Percentiles rank a stretch among this genome's conserved stretches.
Conservation (phyloP, 2,113 vertebrate species). For the Ceyx melanurus region DNA sequence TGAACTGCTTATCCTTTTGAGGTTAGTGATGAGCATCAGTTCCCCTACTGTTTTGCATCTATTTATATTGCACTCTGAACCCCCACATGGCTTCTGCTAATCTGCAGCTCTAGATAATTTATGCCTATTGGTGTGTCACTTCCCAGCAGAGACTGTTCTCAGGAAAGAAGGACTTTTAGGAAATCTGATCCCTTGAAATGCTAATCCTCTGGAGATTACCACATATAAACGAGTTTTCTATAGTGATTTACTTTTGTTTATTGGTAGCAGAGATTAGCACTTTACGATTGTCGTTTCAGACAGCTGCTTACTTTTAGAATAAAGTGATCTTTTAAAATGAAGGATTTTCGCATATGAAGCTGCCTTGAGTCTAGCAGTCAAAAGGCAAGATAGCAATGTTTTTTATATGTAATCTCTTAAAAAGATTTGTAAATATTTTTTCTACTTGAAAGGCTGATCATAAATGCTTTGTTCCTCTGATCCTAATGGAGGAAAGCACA, state of each 20-base stretch:
- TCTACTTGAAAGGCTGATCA: background rate
- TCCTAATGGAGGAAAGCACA: background rate
- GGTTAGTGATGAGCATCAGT: slow-evolving; percentile 68
- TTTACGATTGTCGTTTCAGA: slow-evolving; percentile 66
- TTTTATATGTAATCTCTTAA: slow-evolving; percentile 43
- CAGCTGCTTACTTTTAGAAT: slow-evolving; percentile 62
- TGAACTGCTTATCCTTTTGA: slow-evolving; percentile 76
- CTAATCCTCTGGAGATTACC: slow-evolving; percentile 74
- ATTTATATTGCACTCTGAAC: slow-evolving; percentile 73
- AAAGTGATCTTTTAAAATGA: slow-evolving; percentile 58
- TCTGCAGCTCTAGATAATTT: slow-evolving; percentile 80
- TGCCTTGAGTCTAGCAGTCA: slow-evolving; percentile 49
- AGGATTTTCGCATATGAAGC: slow-evolving; percentile 53
- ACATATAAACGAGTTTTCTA: slow-evolving; percentile 66
- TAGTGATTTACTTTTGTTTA: slow-evolving; percentile 74
- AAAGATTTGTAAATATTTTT: slow-evolving; percentile 68
- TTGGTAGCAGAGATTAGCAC: slow-evolving; percentile 64
- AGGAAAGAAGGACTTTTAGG: slow-evolving; percentile 70
- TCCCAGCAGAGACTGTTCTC: slow-evolving; percentile 72
- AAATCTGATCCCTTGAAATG: slow-evolving; percentile 77
- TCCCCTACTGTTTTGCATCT: slow-evolving; percentile 75
- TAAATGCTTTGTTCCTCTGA: slow-evolving; percentile 26
- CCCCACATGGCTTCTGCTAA: slow-evolving; percentile 75
- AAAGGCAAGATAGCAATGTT: slow-evolving; percentile 44
- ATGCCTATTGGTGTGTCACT: slow-evolving; percentile 76